Evolutionary conservation across 2,113 vertebrate species (phyloP).

Genomic region (Spheniscus mendiculus): DNA sequence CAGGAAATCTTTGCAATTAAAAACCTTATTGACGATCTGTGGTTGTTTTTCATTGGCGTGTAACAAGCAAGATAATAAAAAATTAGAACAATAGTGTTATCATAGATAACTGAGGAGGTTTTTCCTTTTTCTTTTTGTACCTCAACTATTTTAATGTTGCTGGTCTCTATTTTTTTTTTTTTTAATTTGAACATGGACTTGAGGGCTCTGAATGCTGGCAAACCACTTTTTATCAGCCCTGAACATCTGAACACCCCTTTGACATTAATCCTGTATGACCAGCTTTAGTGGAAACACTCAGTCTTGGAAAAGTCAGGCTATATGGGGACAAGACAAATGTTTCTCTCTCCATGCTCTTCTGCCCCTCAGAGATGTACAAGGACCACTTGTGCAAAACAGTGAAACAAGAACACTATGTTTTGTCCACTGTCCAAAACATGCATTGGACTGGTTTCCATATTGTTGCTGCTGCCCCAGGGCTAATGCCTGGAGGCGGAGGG

Average conservation of each 20-base stretch:
- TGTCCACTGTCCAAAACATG: background rate
- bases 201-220: background rate
- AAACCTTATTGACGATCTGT: slow-evolving; percentile 72
- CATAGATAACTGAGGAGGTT: slow-evolving; percentile 48
- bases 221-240: slow-evolving; percentile 48
- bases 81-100: slow-evolving; percentile 62
- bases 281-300: slow-evolving; percentile 51
- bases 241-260: slow-evolving; percentile 54
- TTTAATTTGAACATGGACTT: background rate
- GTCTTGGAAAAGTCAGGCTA: slow-evolving; percentile 33
- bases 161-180: background rate
- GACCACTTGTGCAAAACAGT: fast-evolving
- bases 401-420: background rate
- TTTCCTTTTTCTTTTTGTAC: slow-evolving; percentile 52
- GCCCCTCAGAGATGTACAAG: background rate
- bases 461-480: fast-evolving
- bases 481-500: background rate
- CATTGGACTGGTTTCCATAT: background rate
- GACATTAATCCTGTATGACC: slow-evolving; percentile 45
- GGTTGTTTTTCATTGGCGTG: slow-evolving; percentile 61
- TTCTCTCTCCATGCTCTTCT: background rate
- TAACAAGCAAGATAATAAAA: slow-evolving; percentile 69
- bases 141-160: background rate
- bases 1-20: slow-evolving; percentile 82
- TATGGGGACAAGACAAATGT: slow-evolving; percentile 8